Percentiles rank a stretch among this genome's conserved stretches.
Conservation (phyloP, 2,113 vertebrate genomes). For the Muntiacus muntjak region DNA sequence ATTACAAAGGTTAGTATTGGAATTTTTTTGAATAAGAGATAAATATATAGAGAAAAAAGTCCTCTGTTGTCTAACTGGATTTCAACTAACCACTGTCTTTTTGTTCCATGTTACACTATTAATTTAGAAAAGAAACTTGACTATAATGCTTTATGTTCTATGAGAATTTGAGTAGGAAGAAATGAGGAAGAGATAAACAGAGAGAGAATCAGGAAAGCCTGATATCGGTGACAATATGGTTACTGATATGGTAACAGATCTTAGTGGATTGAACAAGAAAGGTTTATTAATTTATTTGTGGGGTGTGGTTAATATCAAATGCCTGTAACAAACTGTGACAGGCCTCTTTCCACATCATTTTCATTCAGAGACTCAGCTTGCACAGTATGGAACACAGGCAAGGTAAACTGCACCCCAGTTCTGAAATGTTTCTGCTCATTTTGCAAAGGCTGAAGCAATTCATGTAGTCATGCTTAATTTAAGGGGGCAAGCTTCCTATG, state of each 20-base stretch:
- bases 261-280: background rate
- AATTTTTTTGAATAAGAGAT: background rate
- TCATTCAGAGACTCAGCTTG: background rate
- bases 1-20: accelerated
- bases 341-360: background rate
- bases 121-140: background rate
- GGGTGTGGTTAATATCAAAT: background rate
- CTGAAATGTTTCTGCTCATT: background rate
- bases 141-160: background rate
- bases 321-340: background rate
- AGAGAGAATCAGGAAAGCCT: background rate
- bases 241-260: background rate
- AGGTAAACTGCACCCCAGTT: background rate
- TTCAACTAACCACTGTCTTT: background rate
- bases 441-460: background rate
- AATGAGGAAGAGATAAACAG: background rate
- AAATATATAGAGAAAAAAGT: background rate
- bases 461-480: background rate
- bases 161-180: background rate
- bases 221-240: background rate
- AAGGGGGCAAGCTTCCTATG: background rate
- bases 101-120: background rate
- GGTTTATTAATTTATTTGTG: background rate
- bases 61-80: background rate
- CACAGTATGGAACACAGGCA: background rate